These are phyloP conservation scores for Eclectus roratus DNA, from an alignment of 2,113 vertebrate species.

Conservation along the genomic window DNA sequence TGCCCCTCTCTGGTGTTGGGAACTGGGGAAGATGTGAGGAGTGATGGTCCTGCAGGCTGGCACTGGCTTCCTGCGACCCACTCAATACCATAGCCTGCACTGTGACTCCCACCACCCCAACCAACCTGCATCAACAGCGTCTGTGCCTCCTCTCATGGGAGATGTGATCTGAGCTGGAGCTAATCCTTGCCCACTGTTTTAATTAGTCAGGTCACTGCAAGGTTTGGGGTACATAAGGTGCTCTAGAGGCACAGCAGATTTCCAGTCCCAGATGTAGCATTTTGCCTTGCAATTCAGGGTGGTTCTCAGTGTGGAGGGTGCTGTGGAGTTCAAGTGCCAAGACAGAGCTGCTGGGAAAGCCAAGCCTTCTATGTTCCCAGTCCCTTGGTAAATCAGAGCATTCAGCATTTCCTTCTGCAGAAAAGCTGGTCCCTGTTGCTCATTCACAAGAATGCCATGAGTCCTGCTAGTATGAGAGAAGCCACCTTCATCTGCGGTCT, in stretches of 20 bases:
- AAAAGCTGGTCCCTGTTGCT: background rate
- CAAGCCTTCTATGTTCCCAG: background rate
- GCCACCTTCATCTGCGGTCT: slow-evolving; percentile 7
- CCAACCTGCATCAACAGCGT: background rate
- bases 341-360: background rate
- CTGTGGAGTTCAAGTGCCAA: background rate
- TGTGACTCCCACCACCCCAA: rapidly evolving
- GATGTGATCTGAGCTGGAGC: background rate
- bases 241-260: background rate
- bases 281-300: background rate
- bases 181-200: background rate
- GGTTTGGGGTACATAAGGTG: background rate
- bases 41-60: background rate
- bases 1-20: background rate
- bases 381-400: background rate
- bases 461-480: background rate
- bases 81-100: background rate
- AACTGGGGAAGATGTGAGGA: background rate
- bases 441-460: background rate
- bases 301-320: background rate
- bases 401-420: background rate
- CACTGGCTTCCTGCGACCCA: background rate
- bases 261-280: background rate
- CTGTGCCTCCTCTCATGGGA: background rate
- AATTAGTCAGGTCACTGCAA: background rate